Base-by-base conservation (phyloP, 2,797 vertebrate species). In the Enteromius treurensis region DNA sequence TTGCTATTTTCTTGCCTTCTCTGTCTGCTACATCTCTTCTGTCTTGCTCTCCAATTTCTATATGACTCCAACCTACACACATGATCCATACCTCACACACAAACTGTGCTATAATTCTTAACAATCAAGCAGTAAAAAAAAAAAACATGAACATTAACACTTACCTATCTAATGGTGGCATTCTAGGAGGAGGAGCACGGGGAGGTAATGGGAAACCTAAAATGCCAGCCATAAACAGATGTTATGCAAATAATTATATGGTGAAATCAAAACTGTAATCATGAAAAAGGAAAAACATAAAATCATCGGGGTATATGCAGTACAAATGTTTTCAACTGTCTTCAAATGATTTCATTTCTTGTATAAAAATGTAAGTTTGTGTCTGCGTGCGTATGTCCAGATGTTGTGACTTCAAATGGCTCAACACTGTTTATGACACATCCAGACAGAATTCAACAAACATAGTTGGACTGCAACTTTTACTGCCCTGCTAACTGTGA, bases 401-500 rank as follows among this genome's bases (percentile, higher is more conserved):
- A 55, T 55, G 79, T 60, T 37, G 17, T 77, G 80, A 76, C 80
- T 76, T 79, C 34, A 55, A 77, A 34, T 14, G 34, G 34, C 42
- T 83, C 76, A 32, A 60, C 64, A 84, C 62, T 68, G 51, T 84
- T 85, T 73, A 81, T 78, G 68, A 65, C 62, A 58, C 55, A 64
- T 74, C 26, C 65, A 80, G 77, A 67, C 81, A 60, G 51, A 70
- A 42, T 79, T 64, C 64, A 77, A 77, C 37, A 82, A 47, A 74
- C 53, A 47, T 75, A 90, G 60, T 47, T 42, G 83, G 76, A 85
- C 87, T 87, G 85, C 83, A 64, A 90, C 88, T 86, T 83, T 80
- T 91, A 90, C 93, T 90, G 84, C 85, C 76, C 90, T 68, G 81
- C 86, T 88, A 87, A 85, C 88, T 83, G 77, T 89, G 88, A 89